Evolutionary conservation across 2,113 vertebrate genomes (phyloP).

Genomic region (Hymenochirus boettgeri): DNA sequence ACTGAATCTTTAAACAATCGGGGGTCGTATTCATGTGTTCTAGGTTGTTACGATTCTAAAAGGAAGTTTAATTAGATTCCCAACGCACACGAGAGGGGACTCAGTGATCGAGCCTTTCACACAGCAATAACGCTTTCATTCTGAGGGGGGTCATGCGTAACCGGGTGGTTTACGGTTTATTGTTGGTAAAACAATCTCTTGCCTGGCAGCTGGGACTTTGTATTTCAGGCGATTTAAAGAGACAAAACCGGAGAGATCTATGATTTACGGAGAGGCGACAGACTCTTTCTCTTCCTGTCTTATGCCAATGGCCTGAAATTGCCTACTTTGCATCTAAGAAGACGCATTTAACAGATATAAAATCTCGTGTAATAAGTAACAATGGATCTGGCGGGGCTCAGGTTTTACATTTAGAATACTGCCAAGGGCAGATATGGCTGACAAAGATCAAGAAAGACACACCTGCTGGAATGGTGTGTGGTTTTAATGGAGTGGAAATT

Average conservation of each 20-base stretch:
- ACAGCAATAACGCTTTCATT: too few relatives aligned
- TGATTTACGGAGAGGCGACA: not conserved
- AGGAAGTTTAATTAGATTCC: too few relatives aligned
- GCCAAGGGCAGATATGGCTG: not conserved
- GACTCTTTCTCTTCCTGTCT: not conserved
- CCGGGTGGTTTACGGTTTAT: not conserved
- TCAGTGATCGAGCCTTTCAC: not conserved
- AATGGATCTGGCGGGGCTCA: not conserved
- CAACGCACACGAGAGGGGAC: too few relatives aligned
- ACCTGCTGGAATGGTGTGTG: conserved; percentile 1
- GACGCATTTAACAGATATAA: conserved; percentile 7
- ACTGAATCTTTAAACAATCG: too few relatives aligned
- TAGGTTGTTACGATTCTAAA: too few relatives aligned
- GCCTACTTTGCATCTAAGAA: conserved; percentile 8
- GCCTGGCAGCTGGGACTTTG: conserved; percentile 5
- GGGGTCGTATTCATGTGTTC: too few relatives aligned
- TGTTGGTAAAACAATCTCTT: conserved; percentile 1
- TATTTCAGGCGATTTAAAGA: not conserved
- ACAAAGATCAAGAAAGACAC: not conserved
- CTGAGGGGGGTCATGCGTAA: too few relatives aligned
- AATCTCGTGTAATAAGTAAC: conserved; percentile 8
- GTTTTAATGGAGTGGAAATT: not conserved
- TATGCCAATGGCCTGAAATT: conserved; percentile 8
- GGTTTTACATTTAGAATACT: conserved; percentile 4
- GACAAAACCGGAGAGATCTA: not conserved